Base-by-base conservation (phyloP, 2,113 vertebrate species). In the Sorex araneus region DNA sequence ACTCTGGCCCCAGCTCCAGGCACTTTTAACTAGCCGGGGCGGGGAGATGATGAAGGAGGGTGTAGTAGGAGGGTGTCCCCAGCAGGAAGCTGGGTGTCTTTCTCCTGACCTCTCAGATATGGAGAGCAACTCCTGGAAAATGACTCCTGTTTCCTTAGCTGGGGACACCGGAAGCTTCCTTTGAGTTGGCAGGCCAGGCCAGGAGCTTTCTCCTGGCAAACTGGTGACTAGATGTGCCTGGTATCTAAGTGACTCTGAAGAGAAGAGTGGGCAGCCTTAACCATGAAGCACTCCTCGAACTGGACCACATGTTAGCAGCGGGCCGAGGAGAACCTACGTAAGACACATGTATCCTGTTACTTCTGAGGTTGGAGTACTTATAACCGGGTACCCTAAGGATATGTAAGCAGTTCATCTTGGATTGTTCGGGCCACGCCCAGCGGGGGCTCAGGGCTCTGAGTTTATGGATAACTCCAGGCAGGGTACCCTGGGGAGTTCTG, bases 271-370 rank as follows among this genome's bases (percentile, higher is more conserved):
- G 57, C 60, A 70, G 34, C 25, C 1, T 34, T 69, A 10, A 67
- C 64, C 12, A 40, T 84, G 92, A 84, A 69, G 77, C 87, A 84
- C 82, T 87, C 34, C 81, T n/a, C 83, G 27, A 19, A 1, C 6
- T 45, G 43, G 70, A 75, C 67, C 43, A 3, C 54, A 25, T 94
- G 69, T 89, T 86, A 85, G 47, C 60, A 11, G 2, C 0, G 19
- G 79, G 78, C 47, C 84, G 70, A 43, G 23, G 77, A 66, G 83
- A 23, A 19, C 40, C 6, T 34, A 5, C 32, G 16, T 60, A 66
- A 90, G 30, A 45, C 67, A 78, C n/a, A 54, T 25, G 80, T 94
- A 76, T 90, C 54, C 57, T 93, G 94, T 89, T 54, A 12, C 84
- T 21, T 89, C 28, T 93, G 76, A 75, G 47, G 77, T 88, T 66